phyloP scores from a whole-genome alignment of 2,888 invertebrate species.

The Rotaria sp. region DNA sequence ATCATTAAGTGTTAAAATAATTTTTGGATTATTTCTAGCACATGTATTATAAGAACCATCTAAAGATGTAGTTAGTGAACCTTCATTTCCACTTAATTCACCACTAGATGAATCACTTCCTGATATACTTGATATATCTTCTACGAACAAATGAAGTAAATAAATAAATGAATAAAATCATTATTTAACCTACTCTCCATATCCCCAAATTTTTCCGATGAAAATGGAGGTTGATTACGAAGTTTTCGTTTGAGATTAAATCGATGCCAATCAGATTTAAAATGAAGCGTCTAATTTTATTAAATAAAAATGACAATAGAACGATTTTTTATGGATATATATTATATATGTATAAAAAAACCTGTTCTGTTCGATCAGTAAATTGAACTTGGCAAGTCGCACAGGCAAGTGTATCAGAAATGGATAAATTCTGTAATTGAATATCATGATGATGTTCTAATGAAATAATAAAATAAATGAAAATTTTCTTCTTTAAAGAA shows the following conservation, averaged over 20 bases:
- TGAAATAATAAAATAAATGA: not conserved
- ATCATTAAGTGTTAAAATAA: slow-evolving; percentile 66
- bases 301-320: not conserved
- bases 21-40: slow-evolving; percentile 61
- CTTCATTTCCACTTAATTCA: slow-evolving; percentile 49
- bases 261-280: slow-evolving; percentile 75
- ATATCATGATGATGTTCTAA: not conserved
- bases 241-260: slow-evolving; percentile 71
- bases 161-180: not conserved
- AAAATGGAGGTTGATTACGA: slow-evolving; percentile 60
- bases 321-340: too few relatives aligned
- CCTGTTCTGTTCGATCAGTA: not conserved
- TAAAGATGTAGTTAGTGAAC: slow-evolving; percentile 37
- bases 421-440: not conserved
- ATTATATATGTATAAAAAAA: not conserved
- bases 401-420: not conserved
- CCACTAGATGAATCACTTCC: slow-evolving; percentile 45
- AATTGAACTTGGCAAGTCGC: not conserved
- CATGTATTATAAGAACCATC: slow-evolving; percentile 41
- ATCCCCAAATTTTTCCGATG: slow-evolving; percentile 61
- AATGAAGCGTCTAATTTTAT: slow-evolving; percentile 63
- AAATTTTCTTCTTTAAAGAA: not conserved
- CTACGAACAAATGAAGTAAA: slow-evolving; percentile 49
- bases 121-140: slow-evolving; percentile 65
- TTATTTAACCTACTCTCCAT: slow-evolving; percentile 45